These are phyloP conservation scores for Cervus canadensis DNA, from an alignment of 2,113 vertebrate species.

Conservation along the genomic window DNA sequence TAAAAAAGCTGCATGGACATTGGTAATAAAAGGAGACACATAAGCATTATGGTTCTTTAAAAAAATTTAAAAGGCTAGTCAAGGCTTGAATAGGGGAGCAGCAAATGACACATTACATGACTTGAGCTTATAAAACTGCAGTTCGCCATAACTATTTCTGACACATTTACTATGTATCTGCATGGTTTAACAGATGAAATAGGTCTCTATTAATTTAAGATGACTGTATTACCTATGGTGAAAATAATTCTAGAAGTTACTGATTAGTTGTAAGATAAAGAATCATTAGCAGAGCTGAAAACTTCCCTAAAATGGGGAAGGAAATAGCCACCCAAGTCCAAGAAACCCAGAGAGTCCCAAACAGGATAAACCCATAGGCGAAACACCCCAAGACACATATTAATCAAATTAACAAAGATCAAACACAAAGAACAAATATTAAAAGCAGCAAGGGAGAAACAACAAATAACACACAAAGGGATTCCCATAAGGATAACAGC, in stretches of 20 bases:
- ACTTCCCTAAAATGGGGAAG: too few relatives aligned
- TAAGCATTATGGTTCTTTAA: background rate
- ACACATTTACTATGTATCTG: background rate
- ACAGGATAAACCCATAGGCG: too few relatives aligned
- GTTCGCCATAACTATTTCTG: background rate
- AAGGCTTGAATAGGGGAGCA: background rate
- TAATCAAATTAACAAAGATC: too few relatives aligned
- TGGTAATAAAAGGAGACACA: background rate
- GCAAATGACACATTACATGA: background rate
- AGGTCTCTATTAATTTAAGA: background rate
- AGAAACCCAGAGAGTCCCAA: too few relatives aligned
- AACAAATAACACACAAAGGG: too few relatives aligned
- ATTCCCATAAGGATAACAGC: too few relatives aligned
- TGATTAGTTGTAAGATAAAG: background rate
- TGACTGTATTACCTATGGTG: background rate
- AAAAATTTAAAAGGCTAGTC: background rate
- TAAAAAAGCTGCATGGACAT: background rate
- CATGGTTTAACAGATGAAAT: background rate
- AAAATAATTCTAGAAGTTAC: slow-evolving; percentile 20
- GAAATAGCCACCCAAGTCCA: too few relatives aligned
- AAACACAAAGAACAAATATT: too few relatives aligned
- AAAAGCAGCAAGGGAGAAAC: too few relatives aligned
- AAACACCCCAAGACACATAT: too few relatives aligned
- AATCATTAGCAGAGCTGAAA: background rate
- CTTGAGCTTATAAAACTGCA: background rate